Evolutionary conservation across 2,797 vertebrate species (phyloP).

Genomic region (Bufotes viridis): DNA sequence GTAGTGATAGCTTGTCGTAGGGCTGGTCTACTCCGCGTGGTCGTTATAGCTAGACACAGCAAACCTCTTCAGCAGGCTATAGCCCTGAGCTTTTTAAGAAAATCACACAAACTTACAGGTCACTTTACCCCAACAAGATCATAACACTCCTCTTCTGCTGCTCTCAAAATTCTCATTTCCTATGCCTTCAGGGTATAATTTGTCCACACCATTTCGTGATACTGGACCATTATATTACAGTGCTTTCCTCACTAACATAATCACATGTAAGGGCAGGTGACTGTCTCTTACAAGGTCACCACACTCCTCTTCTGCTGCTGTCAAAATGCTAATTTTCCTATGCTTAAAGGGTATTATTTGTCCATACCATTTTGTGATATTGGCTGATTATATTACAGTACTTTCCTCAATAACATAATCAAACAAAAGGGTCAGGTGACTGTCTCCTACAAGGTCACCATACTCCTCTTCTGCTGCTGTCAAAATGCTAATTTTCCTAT

Average conservation of each 20-base stretch:
- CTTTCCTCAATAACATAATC: not conserved
- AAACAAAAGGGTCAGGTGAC: not conserved
- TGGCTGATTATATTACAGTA: not conserved
- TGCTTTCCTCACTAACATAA: not conserved
- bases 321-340: not conserved
- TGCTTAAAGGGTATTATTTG: not conserved
- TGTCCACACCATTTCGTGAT: not conserved
- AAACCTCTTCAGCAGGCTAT: not conserved
- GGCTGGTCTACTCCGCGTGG: not conserved
- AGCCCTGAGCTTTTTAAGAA: not conserved
- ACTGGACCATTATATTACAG: not conserved
- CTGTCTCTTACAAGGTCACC: not conserved
- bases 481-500: not conserved
- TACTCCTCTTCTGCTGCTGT: not conserved
- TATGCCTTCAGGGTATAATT: not conserved
- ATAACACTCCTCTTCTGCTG: too few relatives aligned
- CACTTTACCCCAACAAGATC: not conserved
- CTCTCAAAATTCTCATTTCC: too few relatives aligned
- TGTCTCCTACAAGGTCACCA: not conserved
- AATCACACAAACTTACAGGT: not conserved
- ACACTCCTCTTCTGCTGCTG: too few relatives aligned
- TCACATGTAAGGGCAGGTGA: not conserved
- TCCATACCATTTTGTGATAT: not conserved
- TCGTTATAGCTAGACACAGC: not conserved
- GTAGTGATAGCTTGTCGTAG: not conserved